Evolutionary conservation across 2,113 vertebrate genomes (phyloP).

Genomic region (Muntiacus muntjak): DNA sequence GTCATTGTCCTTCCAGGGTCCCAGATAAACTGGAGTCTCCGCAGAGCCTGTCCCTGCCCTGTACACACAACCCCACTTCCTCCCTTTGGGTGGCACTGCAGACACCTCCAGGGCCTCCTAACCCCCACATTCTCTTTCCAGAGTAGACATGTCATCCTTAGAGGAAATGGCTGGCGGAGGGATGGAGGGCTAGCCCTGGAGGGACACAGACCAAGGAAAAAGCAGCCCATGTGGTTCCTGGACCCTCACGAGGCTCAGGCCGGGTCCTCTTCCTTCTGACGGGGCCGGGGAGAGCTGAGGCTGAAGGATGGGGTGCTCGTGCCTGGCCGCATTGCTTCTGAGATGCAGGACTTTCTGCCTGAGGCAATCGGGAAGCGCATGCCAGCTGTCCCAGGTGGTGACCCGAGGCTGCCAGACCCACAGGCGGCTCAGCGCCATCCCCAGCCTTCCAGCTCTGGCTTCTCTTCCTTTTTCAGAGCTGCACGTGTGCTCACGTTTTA

Average conservation of each 20-base stretch:
- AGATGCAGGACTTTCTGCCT: background rate
- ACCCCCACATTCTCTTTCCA: background rate
- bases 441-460: background rate
- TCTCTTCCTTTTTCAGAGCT: background rate
- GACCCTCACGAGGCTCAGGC: accelerated
- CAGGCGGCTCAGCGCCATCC: background rate
- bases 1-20: background rate
- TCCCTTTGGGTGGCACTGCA: background rate
- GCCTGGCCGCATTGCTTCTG: too few relatives aligned
- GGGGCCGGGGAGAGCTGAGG: background rate
- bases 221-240: background rate
- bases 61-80: background rate
- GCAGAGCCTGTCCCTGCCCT: accelerated
- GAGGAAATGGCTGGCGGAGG: background rate
- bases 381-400: background rate
- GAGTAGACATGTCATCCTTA: background rate
- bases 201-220: background rate
- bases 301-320: background rate
- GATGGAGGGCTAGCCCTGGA: background rate
- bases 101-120: background rate
- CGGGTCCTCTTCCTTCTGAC: background rate
- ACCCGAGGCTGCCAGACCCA: accelerated
- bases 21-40: background rate
- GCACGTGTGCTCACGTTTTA: background rate
- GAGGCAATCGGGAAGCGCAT: background rate